These are phyloP conservation scores for Collichthys lucidus DNA, from an alignment of 2,113 vertebrate species.

Conservation along the genomic window DNA sequence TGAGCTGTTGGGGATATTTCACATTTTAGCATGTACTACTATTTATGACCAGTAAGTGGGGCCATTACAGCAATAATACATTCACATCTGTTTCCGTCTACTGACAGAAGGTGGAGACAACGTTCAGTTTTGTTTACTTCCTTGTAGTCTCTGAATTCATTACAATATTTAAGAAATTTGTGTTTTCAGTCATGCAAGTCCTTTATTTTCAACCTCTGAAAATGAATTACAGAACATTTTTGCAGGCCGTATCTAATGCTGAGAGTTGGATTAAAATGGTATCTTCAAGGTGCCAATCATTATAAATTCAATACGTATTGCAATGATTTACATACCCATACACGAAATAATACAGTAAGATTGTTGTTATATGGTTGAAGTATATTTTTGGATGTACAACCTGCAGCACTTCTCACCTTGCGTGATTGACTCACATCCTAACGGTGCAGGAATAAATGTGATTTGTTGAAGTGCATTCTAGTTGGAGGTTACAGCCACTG, in stretches of 20 bases:
- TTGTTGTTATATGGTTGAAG: conserved; percentile 7
- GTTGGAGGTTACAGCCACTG: conserved; percentile 75
- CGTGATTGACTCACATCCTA: conserved; percentile 57
- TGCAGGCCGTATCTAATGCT: not conserved
- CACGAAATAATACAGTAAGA: not conserved
- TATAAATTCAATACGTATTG: not conserved
- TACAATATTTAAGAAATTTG: conserved; percentile 22
- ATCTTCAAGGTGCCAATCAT: conserved; percentile 2
- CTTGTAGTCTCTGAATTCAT: conserved; percentile 3
- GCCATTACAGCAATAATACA: conserved; percentile 43
- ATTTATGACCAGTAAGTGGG: conserved; percentile 53
- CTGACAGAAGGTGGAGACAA: conserved; percentile 62
- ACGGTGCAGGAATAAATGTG: conserved; percentile 70
- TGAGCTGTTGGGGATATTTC: not conserved
- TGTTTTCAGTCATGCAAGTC: not conserved
- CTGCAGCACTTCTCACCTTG: conserved; percentile 49
- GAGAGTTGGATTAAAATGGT: not conserved
- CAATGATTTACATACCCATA: not conserved
- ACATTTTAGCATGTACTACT: not conserved
- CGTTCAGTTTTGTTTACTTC: not conserved
- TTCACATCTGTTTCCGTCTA: not conserved
- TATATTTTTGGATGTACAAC: conserved; percentile 39
- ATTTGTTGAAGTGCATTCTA: conserved; percentile 74
- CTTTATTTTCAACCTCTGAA: not conserved
- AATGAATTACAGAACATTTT: conserved; percentile 4